phyloP scores from a whole-genome alignment of 2,888 invertebrate genomes.

The Lapara coniferarum region DNA sequence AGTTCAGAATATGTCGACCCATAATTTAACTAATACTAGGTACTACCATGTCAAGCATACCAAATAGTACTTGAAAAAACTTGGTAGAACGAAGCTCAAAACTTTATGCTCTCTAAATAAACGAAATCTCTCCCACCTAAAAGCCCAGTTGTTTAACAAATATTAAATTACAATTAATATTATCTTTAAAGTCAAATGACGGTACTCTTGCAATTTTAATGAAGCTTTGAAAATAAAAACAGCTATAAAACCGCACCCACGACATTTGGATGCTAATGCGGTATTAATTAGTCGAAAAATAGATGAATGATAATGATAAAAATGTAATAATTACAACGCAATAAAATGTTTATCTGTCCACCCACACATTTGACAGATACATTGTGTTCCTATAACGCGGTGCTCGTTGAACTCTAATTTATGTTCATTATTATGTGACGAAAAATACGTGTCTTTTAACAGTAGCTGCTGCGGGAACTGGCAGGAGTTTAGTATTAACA shows the following conservation, averaged over 20 bases:
- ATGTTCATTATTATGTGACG: neutral
- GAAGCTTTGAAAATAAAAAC: conserved; percentile 1
- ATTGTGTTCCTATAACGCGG: neutral
- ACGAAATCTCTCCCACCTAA: neutral
- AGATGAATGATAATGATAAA: conserved; percentile 2
- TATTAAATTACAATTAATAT: neutral
- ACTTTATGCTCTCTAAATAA: neutral
- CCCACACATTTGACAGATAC: conserved; percentile 4
- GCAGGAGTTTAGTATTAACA: no score
- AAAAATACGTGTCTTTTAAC: no score
- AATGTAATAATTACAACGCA: neutral
- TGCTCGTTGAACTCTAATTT: conserved; percentile 1
- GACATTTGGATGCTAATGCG: conserved; percentile 15
- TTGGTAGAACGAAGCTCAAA: no score
- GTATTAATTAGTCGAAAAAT: conserved; percentile 6
- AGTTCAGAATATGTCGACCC: no score
- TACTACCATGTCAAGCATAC: no score
- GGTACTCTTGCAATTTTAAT: neutral
- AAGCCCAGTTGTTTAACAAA: neutral
- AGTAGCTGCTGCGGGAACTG: no score
- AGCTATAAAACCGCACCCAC: conserved; percentile 1
- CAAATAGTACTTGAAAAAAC: no score
- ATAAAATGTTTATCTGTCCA: conserved; percentile 4
- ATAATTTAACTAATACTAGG: no score
- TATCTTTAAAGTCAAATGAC: neutral